phyloP scores from a whole-genome alignment of 2,113 vertebrate genomes.

The Tricholaema leucomelas region DNA sequence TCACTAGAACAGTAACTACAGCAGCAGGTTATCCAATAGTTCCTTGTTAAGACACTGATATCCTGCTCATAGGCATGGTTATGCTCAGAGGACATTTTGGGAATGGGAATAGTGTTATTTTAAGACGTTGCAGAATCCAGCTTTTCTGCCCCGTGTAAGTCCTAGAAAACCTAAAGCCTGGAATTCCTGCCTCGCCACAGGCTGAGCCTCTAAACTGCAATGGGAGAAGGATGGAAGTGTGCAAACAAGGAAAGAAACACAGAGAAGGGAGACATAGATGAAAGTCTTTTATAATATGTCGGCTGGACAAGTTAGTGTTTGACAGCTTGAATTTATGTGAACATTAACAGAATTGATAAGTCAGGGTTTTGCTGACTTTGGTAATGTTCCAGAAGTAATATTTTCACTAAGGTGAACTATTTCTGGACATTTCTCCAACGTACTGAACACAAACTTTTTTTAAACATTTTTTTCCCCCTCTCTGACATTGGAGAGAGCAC shows the following conservation, averaged over 20 bases:
- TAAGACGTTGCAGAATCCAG: not conserved
- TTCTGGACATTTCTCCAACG: constrained; percentile 59
- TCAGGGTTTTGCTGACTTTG: constrained; percentile 71
- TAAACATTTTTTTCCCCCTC: not conserved
- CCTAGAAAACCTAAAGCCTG: not conserved
- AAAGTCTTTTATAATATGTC: constrained; percentile 47
- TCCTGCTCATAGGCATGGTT: not conserved
- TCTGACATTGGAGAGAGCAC: constrained; percentile 9
- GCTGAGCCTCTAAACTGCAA: not conserved
- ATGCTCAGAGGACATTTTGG: not conserved
- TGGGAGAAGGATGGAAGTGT: not conserved
- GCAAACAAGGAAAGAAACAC: constrained; percentile 26
- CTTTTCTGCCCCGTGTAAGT: not conserved
- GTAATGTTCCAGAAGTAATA: constrained; percentile 71
- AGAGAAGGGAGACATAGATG: not conserved
- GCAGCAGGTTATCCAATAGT: not conserved
- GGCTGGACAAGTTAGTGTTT: constrained; percentile 47
- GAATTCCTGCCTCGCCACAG: not conserved
- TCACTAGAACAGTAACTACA: not conserved
- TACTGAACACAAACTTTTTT: constrained; percentile 35
- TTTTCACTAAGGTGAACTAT: constrained; percentile 67
- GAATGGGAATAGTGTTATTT: not conserved
- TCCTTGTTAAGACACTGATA: not conserved
- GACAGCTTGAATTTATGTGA: constrained; percentile 65
- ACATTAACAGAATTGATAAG: constrained; percentile 71